Base-by-base conservation (phyloP, 2,888 invertebrate genomes). In the Hypselothyrea guttata region DNA sequence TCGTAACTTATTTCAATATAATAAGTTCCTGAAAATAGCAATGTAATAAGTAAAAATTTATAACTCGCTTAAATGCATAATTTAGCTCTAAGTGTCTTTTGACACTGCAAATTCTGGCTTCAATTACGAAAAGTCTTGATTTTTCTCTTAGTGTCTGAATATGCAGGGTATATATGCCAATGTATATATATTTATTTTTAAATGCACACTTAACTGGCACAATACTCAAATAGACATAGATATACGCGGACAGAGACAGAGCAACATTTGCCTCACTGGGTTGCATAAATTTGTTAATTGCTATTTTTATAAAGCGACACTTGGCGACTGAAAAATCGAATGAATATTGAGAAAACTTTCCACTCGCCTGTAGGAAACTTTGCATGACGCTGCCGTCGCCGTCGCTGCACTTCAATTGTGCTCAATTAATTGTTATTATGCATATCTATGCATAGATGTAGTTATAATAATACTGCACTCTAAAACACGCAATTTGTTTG, bases 221-320 rank as follows among this genome's bases (percentile, higher is more conserved):
- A 53, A 53, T 52, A 15, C 12, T 12, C 40, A 27, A 41, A 27
- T 13, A 27, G 35, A 47, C 22, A 46, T 8, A 49, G 42, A 42
- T 15, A 51, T 30, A 8, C 16, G 9, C 33, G 44, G 33, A 16
- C 7, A 35, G 13, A 3, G 11, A 11, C 28, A n/a, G 22, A 18
- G 27, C 9, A 47, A 33, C 31, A 49, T 30, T 34, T 38, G 41
- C 44, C 52, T 30, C 54, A 37, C 44, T 51, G 47, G 62, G 51
- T 79, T 79, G 82, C 84, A 84, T 84, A 84, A 82, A 84, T 77
- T 71, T 61, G 66, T 78, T 77, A 84, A 84, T 84, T 82, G 69
- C 78, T 84, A 84, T 78, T 84, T 84, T 69, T 77, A 77, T 48
- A 63, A 46, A 5, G 41, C 51, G 57, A 47, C 59, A 69, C 74